phyloP scores from a whole-genome alignment of 2,797 vertebrate genomes.

The Yasuhikotakia modesta region DNA sequence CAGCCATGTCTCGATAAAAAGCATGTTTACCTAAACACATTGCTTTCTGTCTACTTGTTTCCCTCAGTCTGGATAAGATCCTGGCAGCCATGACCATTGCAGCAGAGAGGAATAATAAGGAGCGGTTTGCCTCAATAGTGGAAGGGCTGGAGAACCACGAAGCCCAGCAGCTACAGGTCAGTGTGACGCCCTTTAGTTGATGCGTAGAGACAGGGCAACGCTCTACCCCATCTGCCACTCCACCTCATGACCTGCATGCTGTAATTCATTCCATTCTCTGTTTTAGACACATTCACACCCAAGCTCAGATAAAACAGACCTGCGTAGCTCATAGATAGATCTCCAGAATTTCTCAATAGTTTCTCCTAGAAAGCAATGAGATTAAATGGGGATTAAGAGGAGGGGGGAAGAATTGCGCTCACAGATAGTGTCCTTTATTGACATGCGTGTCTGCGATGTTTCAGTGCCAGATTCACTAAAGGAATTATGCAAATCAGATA shows the following conservation, averaged over 20 bases:
- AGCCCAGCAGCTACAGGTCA: conserved; percentile 92
- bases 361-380: background rate
- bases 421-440: background rate
- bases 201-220: background rate
- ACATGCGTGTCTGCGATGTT: background rate
- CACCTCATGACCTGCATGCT: background rate
- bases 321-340: background rate
- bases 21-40: conserved; percentile 28
- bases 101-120: conserved; percentile 91
- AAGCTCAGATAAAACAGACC: background rate
- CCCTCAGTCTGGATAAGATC: conserved; percentile 89
- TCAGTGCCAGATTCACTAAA: conserved; percentile 1
- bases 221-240: background rate
- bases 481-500: conserved; percentile 14
- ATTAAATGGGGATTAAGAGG: background rate
- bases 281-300: background rate
- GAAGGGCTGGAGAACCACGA: conserved; percentile 97
- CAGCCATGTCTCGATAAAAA: conserved; percentile 66
- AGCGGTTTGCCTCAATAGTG: conserved; percentile 91
- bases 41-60: conserved; percentile 51
- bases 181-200: conserved; percentile 43
- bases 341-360: background rate
- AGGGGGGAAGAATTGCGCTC: background rate
- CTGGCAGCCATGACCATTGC: conserved; percentile 93
- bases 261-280: background rate